Evolutionary conservation across 2,113 vertebrate species (phyloP).

Genomic region (Elaphurus davidianus): DNA sequence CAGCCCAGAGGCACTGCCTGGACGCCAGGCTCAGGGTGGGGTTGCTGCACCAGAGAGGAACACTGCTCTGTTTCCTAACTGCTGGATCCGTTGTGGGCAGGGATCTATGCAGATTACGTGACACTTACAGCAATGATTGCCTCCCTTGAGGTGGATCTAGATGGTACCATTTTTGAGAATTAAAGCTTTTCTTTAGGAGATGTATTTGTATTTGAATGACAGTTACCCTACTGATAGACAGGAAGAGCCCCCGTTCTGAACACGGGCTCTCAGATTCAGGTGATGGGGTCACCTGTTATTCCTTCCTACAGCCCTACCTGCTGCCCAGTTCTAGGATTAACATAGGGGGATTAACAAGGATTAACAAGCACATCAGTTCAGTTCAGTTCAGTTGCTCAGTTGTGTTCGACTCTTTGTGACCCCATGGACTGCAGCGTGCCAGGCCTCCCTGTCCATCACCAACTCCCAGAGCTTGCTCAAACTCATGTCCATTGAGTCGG

Average conservation of each 20-base stretch:
- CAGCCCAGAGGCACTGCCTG: background rate
- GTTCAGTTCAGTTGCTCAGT: background rate
- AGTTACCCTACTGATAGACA: background rate
- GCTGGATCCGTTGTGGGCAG: too few relatives aligned
- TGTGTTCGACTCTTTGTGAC: background rate
- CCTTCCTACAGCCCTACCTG: background rate
- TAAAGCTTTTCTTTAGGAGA: background rate
- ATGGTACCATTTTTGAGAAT: background rate
- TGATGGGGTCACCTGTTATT: too few relatives aligned
- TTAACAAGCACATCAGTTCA: background rate
- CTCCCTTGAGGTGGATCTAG: background rate
- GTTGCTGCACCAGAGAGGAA: background rate
- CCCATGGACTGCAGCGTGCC: background rate
- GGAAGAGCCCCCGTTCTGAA: background rate
- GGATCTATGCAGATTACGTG: background rate
- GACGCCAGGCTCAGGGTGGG: background rate
- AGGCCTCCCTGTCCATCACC: background rate
- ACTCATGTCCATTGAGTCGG: background rate
- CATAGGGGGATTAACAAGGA: too few relatives aligned
- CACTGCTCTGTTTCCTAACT: too few relatives aligned
- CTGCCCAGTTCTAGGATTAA: background rate
- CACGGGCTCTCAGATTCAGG: background rate
- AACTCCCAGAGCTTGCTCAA: background rate
- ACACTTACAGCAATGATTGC: background rate
- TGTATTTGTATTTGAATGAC: background rate